phyloP scores from a whole-genome alignment of 1,140 invertebrate species.

The Cataglyphis hispanica region DNA sequence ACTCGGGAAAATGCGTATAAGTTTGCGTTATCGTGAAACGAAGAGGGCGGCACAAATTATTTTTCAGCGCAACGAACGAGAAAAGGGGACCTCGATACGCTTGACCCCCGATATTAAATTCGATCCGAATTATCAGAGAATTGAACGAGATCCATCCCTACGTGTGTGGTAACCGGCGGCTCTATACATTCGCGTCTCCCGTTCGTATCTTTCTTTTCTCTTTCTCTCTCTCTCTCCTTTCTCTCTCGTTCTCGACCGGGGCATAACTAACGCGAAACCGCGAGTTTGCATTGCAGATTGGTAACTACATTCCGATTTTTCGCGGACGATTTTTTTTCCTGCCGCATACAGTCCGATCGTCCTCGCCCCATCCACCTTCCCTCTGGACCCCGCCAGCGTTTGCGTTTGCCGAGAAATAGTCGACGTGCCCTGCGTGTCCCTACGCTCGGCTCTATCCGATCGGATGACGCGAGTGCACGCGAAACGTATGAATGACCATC shows the following conservation, averaged over 20 bases:
- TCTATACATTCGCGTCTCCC: background rate
- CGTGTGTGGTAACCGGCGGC: background rate
- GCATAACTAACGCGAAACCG: constrained; percentile 71
- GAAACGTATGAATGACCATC: constrained; percentile 24
- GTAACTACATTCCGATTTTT: constrained; percentile 77
- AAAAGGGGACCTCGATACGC: background rate
- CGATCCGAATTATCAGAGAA: constrained; percentile 33
- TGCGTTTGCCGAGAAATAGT: constrained; percentile 46
- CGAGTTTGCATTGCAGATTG: constrained; percentile 79
- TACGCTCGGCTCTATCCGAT: background rate
- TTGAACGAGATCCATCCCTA: constrained; percentile 39
- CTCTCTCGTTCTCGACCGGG: constrained; percentile 44
- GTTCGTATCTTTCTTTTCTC: constrained; percentile 10
- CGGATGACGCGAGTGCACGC: background rate
- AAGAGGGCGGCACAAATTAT: background rate
- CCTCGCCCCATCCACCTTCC: background rate
- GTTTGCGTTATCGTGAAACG: background rate
- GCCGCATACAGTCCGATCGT: constrained; percentile 31
- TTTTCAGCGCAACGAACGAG: constrained; percentile 8
- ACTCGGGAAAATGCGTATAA: background rate
- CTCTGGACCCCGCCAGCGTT: background rate
- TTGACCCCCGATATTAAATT: constrained; percentile 29
- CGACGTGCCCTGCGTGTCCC: constrained; percentile 13
- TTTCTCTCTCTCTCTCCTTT: constrained; percentile 23
- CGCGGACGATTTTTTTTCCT: constrained; percentile 73